A percentile compares a stretch with the other conserved stretches of the same genome.
These are phyloP conservation scores for Drosophila cognata DNA, from an alignment of 2,888 invertebrate species.

Conservation along the genomic window DNA sequence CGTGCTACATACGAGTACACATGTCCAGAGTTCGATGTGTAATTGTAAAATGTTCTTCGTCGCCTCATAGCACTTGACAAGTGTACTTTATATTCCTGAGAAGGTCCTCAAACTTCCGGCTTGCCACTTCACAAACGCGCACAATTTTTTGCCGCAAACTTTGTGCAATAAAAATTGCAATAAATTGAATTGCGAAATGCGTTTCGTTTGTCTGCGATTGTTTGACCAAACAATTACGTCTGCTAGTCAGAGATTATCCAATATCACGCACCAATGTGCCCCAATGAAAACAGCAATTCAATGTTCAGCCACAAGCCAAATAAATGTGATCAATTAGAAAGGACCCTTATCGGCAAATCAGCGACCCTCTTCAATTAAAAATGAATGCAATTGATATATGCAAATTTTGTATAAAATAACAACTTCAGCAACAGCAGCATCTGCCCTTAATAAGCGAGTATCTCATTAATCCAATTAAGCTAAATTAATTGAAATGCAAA, in stretches of 20 bases:
- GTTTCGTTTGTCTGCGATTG: slow-evolving; percentile 46
- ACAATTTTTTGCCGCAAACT: slow-evolving; percentile 37
- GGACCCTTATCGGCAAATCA: slow-evolving; percentile 64
- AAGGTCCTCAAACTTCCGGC: not conserved
- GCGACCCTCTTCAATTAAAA: slow-evolving; percentile 57
- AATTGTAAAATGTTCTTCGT: slow-evolving; percentile 72
- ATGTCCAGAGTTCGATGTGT: slow-evolving; percentile 45
- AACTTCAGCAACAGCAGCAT: slow-evolving; percentile 27
- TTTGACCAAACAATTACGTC: slow-evolving; percentile 51
- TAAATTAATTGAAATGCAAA: slow-evolving; percentile 79
- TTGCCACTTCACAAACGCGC: slow-evolving; percentile 67
- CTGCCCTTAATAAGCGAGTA: slow-evolving; percentile 69
- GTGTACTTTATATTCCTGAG: slow-evolving; percentile 66
- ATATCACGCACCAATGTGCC: not conserved
- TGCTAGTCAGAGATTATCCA: slow-evolving; percentile 3
- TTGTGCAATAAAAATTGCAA: slow-evolving; percentile 70
- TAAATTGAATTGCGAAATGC: slow-evolving; percentile 64
- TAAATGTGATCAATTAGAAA: slow-evolving; percentile 50
- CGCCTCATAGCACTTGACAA: slow-evolving; percentile 40
- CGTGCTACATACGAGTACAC: not conserved
- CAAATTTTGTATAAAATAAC: slow-evolving; percentile 62
- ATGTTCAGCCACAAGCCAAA: not conserved
- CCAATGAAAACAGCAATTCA: slow-evolving; percentile 1
- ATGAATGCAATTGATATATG: slow-evolving; percentile 55
- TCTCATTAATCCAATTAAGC: slow-evolving; percentile 81